Conservation (phyloP, 2,113 vertebrate genomes). For the rat (Rattus norvegicus) region DNA sequence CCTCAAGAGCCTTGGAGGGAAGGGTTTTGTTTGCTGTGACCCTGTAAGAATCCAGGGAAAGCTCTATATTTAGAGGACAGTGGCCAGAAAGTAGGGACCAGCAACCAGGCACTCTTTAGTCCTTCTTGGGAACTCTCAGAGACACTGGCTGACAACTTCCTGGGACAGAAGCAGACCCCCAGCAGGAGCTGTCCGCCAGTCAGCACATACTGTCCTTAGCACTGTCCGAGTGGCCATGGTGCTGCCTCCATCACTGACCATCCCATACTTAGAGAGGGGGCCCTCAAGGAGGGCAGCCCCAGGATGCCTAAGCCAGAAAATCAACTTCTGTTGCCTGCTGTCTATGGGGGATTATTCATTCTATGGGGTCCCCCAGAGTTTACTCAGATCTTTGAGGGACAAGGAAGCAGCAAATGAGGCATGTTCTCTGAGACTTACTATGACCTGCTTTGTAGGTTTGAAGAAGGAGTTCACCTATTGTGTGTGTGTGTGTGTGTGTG, state of each 20-base stretch:
- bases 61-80: not conserved
- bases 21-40: not conserved
- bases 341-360: constrained; percentile 19
- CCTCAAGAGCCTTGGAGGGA: not conserved
- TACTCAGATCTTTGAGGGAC: not conserved
- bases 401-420: not conserved
- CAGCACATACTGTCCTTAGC: not conserved
- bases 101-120: not conserved
- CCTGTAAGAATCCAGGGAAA: not conserved
- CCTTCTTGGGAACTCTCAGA: not conserved
- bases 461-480: not conserved
- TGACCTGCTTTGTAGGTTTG: constrained; percentile 24
- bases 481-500: not conserved
- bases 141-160: not conserved
- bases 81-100: not conserved
- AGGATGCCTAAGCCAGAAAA: not conserved
- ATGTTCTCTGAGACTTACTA: not conserved
- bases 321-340: not conserved
- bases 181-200: not conserved
- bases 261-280: rapidly evolving
- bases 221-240: not conserved
- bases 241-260: not conserved
- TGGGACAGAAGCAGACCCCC: not conserved
- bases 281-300: not conserved
- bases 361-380: not conserved